Percentiles rank a stretch among this genome's conserved stretches.
phyloP scores from a whole-genome alignment of 2,113 vertebrate species.

The Malurus elegans region DNA sequence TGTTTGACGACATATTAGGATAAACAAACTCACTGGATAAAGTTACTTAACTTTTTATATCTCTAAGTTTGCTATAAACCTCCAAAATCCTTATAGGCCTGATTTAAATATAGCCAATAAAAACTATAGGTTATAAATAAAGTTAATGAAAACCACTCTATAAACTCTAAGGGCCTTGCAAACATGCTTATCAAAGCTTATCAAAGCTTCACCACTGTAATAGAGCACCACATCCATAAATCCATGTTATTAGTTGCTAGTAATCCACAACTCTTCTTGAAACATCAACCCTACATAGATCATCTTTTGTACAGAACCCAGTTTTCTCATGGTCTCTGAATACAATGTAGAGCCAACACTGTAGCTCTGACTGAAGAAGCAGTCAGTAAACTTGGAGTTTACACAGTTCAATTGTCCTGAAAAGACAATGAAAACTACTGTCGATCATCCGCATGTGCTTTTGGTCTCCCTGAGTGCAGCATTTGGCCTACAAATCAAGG shows the following conservation, averaged over 20 bases:
- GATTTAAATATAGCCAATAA: constrained; percentile 50
- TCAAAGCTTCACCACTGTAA: constrained; percentile 10
- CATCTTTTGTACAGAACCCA: neutral
- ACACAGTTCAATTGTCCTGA: neutral
- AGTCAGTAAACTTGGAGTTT: neutral
- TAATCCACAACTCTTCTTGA: constrained; percentile 2
- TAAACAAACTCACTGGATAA: constrained; percentile 66
- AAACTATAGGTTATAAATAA: constrained; percentile 60
- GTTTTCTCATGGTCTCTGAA: constrained; percentile 1
- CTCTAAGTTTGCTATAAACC: constrained; percentile 44
- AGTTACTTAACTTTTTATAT: constrained; percentile 65
- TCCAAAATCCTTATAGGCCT: constrained; percentile 57
- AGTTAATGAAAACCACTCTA: constrained; percentile 35
- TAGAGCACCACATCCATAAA: neutral
- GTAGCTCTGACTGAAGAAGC: neutral
- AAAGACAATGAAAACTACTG: neutral
- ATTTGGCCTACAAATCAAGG: neutral
- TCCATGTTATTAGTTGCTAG: constrained; percentile 7
- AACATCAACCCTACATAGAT: neutral
- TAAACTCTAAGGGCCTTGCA: constrained; percentile 46
- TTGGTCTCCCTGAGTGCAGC: neutral
- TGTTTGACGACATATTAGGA: constrained; percentile 66
- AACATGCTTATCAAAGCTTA: constrained; percentile 11
- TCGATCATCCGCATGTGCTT: neutral
- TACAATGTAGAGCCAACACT: neutral